A percentile compares a stretch with the other conserved stretches of the same genome.
These are phyloP conservation scores for Torymus aiolomorphi DNA, from an alignment of 2,888 invertebrate genomes.

Conservation along the genomic window DNA sequence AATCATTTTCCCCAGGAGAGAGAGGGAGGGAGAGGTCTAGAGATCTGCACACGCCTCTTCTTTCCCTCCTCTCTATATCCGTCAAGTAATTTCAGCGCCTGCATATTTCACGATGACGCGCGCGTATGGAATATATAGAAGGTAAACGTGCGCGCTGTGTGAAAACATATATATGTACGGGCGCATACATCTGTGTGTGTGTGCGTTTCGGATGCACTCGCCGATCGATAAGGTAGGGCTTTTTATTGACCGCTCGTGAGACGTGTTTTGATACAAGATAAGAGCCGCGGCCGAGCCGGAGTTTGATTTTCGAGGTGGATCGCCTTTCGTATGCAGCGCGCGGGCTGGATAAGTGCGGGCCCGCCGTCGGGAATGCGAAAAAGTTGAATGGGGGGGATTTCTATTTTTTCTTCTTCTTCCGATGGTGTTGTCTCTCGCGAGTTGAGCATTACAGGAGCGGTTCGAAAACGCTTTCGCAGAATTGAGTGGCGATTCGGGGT, in stretches of 20 bases:
- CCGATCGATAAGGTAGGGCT: neutral
- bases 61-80: neutral
- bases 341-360: neutral
- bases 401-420: too few relatives aligned
- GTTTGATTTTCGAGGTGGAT: conserved; percentile 16
- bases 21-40: neutral
- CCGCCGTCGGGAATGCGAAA: too few relatives aligned
- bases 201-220: too few relatives aligned
- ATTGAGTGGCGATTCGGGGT: too few relatives aligned
- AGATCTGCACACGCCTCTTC: neutral
- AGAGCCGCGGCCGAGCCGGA: neutral
- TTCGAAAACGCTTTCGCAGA: too few relatives aligned
- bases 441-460: too few relatives aligned
- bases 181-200: neutral
- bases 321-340: neutral
- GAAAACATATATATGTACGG: too few relatives aligned
- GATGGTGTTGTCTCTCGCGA: too few relatives aligned
- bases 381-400: too few relatives aligned
- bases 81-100: conserved; percentile 46
- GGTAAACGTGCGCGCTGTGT: neutral
- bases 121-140: neutral
- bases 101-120: conserved; percentile 43
- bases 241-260: conserved; percentile 44
- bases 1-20: conserved; percentile 7
- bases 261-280: conserved; percentile 37